Base-by-base conservation (phyloP, 1,140 invertebrate genomes). In the Panulirus ornatus region DNA sequence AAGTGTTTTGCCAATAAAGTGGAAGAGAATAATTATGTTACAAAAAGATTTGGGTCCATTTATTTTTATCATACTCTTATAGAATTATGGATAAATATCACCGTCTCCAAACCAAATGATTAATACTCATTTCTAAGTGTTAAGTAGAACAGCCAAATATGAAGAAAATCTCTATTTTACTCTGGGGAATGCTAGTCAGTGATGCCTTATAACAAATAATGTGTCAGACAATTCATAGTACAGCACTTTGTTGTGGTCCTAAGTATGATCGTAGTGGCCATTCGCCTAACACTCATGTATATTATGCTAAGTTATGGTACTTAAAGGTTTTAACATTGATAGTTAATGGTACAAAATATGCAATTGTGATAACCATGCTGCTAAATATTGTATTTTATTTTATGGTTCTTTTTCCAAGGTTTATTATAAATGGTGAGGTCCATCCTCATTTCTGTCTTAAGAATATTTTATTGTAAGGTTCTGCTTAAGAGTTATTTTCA, bases 261-360 rank as follows among this genome's bases (percentile, higher is more conserved):
- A n/a, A 30, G 27, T 30, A 22, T 6, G 54, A 30, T 30, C 27
- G 8, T 66, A 66, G 27, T 66, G 58, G n/a, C 58, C 58, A 14
- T 3, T 8, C 6, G 8, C 58, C 11, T 30, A 66, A 58, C 19
- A 58, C 19, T 30, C n/a, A 30, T 30, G 30, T 66, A 30, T 66
- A 66, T 66, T 66, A 3, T 66, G n/a, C n/a, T 66, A 66, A 5
- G n/a, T 66, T 66, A 66, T 27, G 8, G 16, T 66, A 66, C 58
- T 66, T 47, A 47, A 47, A 47, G 44, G 5, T 47, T 66, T 66
- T 66, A 66, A 66, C 30, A 66, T 66, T 27, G 30, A 22, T 22
- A 58, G n/a, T 22, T 22, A 66, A 66, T 66, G 58, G 58, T 66
- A 66, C 58, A 66, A 66, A 66, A 66, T 66, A 66, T 66, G 58